phyloP scores from a whole-genome alignment of 2,797 vertebrate genomes.

The Echiichthys vipera region DNA sequence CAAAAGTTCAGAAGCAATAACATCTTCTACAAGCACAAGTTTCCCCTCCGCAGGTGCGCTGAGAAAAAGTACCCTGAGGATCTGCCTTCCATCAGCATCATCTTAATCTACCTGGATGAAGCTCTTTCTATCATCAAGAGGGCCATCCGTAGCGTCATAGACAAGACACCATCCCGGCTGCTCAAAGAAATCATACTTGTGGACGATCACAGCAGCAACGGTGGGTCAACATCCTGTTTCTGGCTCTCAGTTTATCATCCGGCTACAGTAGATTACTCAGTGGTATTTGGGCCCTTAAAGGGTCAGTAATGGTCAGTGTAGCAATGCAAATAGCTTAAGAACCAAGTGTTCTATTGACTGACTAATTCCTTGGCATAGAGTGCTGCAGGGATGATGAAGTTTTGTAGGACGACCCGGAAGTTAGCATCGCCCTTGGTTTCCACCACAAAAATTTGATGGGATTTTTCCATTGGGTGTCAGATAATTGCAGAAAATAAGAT shows the following conservation, averaged over 20 bases:
- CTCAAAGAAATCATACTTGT: constrained; percentile 87
- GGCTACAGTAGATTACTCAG: neutral
- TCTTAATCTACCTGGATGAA: constrained; percentile 88
- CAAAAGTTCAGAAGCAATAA: too few species aligned
- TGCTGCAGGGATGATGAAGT: too few species aligned
- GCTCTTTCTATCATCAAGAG: constrained; percentile 85
- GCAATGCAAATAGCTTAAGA: neutral
- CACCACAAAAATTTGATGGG: too few species aligned
- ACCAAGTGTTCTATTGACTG: too few species aligned
- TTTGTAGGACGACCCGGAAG: too few species aligned
- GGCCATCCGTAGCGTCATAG: constrained; percentile 83
- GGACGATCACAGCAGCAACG: constrained; percentile 85
- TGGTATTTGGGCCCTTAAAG: neutral
- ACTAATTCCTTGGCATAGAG: too few species aligned
- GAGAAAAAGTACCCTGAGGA: constrained; percentile 78
- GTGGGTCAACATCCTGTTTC: constrained; percentile 52
- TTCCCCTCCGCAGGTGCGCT: constrained; percentile 74
- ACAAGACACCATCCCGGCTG: constrained; percentile 79
- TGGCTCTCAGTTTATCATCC: neutral
- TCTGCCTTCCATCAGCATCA: constrained; percentile 82
- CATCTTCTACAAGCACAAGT: too few species aligned
- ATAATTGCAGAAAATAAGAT: too few species aligned
- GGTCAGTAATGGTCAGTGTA: too few species aligned
- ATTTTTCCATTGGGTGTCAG: too few species aligned
- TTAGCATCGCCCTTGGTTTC: too few species aligned